Base-by-base conservation (phyloP, 2,888 invertebrate species). In the Mactromeris polynyma region DNA sequence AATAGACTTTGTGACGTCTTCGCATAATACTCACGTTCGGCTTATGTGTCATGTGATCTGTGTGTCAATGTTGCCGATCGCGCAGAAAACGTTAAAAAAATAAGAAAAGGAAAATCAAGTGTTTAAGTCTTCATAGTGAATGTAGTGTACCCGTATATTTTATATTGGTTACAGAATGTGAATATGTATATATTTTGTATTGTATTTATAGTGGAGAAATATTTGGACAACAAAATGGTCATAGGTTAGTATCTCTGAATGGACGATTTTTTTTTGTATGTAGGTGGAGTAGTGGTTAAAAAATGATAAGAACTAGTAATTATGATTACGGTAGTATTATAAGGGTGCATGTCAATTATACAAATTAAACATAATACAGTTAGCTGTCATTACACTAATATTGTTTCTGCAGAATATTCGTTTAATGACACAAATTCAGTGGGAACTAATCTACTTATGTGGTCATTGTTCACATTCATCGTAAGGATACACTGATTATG, bases 1-100 rank as follows among this genome's bases (percentile, higher is more conserved):
- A 73, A 73, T n/a, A 14, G 73, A 83, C 80, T 46, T 78, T 78
- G 85, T 82, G 21, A 82, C 40, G 82, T 82, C 26, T 38, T 69
- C 40, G 82, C 64, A 64, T 82, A 82, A 82, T 82, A 69, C 69
- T 82, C 17, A 64, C 58, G 26, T 64, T 40, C 82, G 40, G 82
- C 82, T 82, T 82, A 38, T 77, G 40, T 64, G 38, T 40, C 40
- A 40, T 82, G 40, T 36, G 69, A 64, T 64, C 58, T 64, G n/a
- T 64, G 58, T 64, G 58, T n/a, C 26, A n/a, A n/a, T 6, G n/a
- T 64, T 64, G 58, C n/a, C 58, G 26, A 26, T 64, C 26, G n/a
- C 58, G 26, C 9, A 64, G n/a, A 54, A 54, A 54, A n/a, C 21
- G 54, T 54, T 0, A 11, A 64, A 64, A 64, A 26, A 26, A 26